Evolutionary conservation across 2,113 vertebrate genomes (phyloP).

Genomic region (Mohoua ochrocephala): DNA sequence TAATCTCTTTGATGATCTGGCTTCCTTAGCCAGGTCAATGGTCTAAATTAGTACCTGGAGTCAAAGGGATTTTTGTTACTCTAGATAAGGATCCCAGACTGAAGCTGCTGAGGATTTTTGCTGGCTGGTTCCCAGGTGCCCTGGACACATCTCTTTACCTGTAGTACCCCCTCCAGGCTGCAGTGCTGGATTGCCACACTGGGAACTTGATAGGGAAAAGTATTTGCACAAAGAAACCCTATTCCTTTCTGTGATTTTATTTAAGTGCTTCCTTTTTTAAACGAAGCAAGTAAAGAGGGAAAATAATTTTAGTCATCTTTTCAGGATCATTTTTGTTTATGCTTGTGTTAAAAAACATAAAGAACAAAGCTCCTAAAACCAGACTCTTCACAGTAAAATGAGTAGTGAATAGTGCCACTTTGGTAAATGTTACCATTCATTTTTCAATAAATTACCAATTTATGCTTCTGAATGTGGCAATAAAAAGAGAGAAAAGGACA

Average conservation of each 20-base stretch:
- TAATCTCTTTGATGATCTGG: background rate
- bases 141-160: background rate
- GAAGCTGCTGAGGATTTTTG: background rate
- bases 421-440: background rate
- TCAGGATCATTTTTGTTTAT: background rate
- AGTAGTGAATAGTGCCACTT: background rate
- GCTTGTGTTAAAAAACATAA: background rate
- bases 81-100: background rate
- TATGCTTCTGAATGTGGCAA: slow-evolving; percentile 9
- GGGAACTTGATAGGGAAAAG: background rate
- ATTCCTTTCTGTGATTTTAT: background rate
- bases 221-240: background rate
- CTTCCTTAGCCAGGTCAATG: background rate
- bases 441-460: slow-evolving; percentile 42
- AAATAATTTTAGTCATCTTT: background rate
- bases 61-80: background rate
- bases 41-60: background rate
- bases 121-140: background rate
- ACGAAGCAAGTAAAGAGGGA: background rate
- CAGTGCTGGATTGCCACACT: background rate
- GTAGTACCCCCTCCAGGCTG: background rate
- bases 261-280: background rate
- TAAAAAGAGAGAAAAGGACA: slow-evolving; percentile 45
- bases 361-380: background rate
- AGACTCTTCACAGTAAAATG: background rate